Evolutionary conservation across 2,113 vertebrate genomes (phyloP), one percentile per base, ranked within the genome.

Genomic region (Suncus etruscus): DNA sequence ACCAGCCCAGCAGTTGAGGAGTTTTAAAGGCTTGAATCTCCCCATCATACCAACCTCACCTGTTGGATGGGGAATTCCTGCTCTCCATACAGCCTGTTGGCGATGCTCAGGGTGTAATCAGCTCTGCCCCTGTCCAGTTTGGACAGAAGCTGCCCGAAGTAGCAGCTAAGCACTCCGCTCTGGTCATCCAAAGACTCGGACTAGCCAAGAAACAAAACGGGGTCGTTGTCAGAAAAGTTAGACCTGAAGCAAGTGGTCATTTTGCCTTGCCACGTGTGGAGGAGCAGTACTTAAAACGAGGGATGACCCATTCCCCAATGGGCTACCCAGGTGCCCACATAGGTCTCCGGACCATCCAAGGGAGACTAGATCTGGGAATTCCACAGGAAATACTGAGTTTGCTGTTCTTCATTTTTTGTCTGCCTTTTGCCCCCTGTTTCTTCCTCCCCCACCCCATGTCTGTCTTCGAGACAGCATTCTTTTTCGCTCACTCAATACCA

Each of bases 81-180:
- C 45, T 95, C 95, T 45, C 51, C 94, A 0, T 97, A 98, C n/a
- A 98, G 97, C 29, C 96, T 95, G 95, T 92, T 98, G 91, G 95
- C 98, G 83, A 98, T 73, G 5, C 94, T 97, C 82, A 98, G 66
- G 58, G 86, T 47, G 0, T 96, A 98, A 14, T 66, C 89, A 15
- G 74, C 15, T 0, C 93, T 95, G 51, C 97, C 96, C 16, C 93
- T 94, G 81, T 97, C 97, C 86, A 98, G 70, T 39, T 94, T 96
- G 70, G 94, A 86, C 58, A 98, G 97, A 88, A 98, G 96, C 2
- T 85, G 70, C 78, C 97, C 97, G 11, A 98, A 97, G 0, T 29
- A 97, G 73, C 83, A 90, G 48, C 95, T 79, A 11, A 97, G 89
- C 68, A 86, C 48, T 39, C 76, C 86, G 2, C 88, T 92, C 61